phyloP scores from a whole-genome alignment of 2,113 vertebrate genomes.

The Mustela lutreola region DNA sequence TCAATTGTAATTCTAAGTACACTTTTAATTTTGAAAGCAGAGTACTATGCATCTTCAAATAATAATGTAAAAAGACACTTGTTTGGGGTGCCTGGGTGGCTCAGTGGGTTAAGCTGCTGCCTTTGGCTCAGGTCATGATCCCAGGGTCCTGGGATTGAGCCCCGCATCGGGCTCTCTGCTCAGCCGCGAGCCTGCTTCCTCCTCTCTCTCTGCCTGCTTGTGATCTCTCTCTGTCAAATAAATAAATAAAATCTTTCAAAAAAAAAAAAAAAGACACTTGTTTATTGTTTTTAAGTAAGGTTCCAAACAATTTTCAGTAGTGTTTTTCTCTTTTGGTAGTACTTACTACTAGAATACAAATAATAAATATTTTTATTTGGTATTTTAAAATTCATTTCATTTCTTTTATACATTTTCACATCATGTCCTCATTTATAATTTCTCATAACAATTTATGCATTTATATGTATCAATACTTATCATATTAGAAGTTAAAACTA shows the following conservation, averaged over 20 bases:
- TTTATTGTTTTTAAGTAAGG: slow-evolving; percentile 36
- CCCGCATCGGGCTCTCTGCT: too few relatives aligned
- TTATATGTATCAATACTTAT: background rate
- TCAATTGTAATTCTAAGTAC: background rate
- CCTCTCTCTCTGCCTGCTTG: too few relatives aligned
- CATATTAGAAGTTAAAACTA: background rate
- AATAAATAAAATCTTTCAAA: too few relatives aligned
- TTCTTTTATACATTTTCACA: background rate
- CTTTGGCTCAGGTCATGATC: too few relatives aligned
- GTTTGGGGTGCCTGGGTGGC: background rate
- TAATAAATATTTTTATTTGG: background rate
- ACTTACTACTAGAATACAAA: background rate
- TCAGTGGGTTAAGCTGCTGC: too few relatives aligned
- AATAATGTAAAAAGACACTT: background rate
- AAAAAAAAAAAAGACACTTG: background rate
- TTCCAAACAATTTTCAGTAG: background rate
- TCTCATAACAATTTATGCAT: background rate
- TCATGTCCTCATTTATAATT: background rate
- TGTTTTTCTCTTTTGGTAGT: background rate
- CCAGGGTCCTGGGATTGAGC: too few relatives aligned
- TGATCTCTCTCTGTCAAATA: too few relatives aligned
- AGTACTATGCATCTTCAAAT: background rate
- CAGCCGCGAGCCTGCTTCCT: too few relatives aligned
- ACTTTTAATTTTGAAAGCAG: slow-evolving; percentile 19
- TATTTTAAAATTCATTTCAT: background rate